Conservation (phyloP, 2,797 vertebrate genomes). For the Emys orbicularis region DNA sequence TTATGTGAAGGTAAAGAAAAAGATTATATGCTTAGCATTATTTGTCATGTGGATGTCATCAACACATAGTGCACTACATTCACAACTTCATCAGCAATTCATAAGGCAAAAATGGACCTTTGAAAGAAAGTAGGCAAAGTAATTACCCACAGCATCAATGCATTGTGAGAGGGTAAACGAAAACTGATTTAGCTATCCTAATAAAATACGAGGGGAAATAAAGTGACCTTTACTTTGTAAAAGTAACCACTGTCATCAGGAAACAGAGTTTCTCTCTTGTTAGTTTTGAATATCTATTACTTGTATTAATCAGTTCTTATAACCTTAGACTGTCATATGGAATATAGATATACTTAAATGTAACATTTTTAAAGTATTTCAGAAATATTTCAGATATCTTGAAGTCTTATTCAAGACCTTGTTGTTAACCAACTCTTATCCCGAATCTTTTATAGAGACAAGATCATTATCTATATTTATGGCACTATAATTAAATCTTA, state of each 20-base stretch:
- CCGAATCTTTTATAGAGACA: not conserved
- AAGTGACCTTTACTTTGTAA: not conserved
- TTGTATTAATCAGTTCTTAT: not conserved
- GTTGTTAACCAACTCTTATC: not conserved
- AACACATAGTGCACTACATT: not conserved
- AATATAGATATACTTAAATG: not conserved
- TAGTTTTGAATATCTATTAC: not conserved
- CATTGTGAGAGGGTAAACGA: not conserved
- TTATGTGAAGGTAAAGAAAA: not conserved
- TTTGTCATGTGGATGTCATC: not conserved
- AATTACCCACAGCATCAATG: not conserved
- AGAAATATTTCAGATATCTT: not conserved
- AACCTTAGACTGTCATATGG: not conserved
- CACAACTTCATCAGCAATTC: not conserved
- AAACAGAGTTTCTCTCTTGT: not conserved
- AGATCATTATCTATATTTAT: not conserved
- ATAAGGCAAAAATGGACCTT: not conserved
- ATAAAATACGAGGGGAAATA: not conserved
- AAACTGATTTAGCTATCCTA: not conserved
- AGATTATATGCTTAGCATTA: not conserved
- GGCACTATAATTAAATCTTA: not conserved
- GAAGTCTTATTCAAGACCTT: not conserved
- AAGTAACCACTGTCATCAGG: not conserved
- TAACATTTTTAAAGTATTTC: not conserved
- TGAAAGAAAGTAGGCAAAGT: not conserved